phyloP scores from a whole-genome alignment of 2,113 vertebrate species.

The Hylia prasina region DNA sequence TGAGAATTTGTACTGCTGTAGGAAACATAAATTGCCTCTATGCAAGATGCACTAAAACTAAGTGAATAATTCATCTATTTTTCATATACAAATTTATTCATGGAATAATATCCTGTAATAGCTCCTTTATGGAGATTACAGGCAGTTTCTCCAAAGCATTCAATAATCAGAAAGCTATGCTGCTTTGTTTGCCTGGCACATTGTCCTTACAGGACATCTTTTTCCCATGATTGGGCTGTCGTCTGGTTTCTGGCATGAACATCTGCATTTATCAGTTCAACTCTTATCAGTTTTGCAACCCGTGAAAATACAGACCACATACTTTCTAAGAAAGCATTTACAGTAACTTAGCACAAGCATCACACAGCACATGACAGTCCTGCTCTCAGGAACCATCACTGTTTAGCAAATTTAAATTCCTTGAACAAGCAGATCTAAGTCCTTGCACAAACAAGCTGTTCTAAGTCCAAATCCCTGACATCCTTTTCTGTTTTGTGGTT shows the following conservation, averaged over 20 bases:
- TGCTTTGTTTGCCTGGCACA: background rate
- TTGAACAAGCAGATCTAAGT: background rate
- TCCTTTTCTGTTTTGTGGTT: background rate
- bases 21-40: background rate
- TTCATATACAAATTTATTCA: conserved; percentile 37
- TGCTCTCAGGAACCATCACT: background rate
- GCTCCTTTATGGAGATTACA: background rate
- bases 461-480: background rate
- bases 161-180: background rate
- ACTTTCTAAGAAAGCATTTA: background rate
- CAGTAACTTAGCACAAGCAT: background rate
- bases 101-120: background rate
- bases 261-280: background rate
- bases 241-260: background rate
- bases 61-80: conserved; percentile 40
- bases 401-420: background rate
- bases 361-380: background rate
- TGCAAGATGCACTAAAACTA: background rate
- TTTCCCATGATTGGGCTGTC: background rate
- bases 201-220: background rate
- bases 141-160: background rate
- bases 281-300: background rate
- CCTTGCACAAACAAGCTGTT: background rate
- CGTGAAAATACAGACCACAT: background rate
- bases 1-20: background rate